Conservation (phyloP, 1,140 invertebrate species). For the Drosophila nigromelanica region DNA sequence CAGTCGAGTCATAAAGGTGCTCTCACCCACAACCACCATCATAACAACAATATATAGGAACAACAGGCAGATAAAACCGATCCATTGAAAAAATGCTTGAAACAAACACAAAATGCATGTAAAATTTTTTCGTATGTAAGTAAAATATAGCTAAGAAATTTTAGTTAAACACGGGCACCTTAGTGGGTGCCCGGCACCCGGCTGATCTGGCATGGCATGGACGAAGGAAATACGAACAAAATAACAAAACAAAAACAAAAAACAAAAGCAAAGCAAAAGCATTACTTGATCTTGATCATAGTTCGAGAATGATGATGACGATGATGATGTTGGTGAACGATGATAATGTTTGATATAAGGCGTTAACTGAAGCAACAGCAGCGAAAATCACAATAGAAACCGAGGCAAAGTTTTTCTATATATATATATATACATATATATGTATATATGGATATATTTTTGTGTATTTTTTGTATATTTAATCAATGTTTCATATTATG, state of each 20-base stretch:
- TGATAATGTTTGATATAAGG: conserved; percentile 29
- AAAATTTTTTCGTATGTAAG: conserved; percentile 71
- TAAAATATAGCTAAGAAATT: conserved; percentile 72
- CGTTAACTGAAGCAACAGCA: conserved; percentile 23
- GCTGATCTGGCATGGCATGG: conserved; percentile 80
- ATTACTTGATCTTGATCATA: conserved; percentile 42
- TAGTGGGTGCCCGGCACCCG: conserved; percentile 66
- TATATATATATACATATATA: conserved; percentile 26
- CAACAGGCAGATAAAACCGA: conserved; percentile 62
- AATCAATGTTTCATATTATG: conserved; percentile 25
- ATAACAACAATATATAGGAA: conserved; percentile 60
- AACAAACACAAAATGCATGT: conserved; percentile 33
- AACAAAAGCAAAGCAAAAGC: conserved; percentile 48
- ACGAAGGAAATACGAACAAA: conserved; percentile 74
- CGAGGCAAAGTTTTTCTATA: conserved; percentile 33
- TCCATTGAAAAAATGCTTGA: conserved; percentile 33
- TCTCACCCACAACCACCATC: conserved; percentile 49
- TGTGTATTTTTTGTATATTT: conserved; percentile 32
- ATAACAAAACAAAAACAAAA: conserved; percentile 32
- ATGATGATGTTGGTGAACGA: conserved; percentile 15
- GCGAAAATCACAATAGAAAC: conserved; percentile 20
- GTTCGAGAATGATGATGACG: conserved; percentile 23
- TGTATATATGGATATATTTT: background rate
- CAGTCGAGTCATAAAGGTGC: conserved; percentile 59
- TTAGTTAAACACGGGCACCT: conserved; percentile 66